These are phyloP conservation scores for Solenodon paradoxus DNA, from an alignment of 2,113 vertebrate species.

Conservation along the genomic window DNA sequence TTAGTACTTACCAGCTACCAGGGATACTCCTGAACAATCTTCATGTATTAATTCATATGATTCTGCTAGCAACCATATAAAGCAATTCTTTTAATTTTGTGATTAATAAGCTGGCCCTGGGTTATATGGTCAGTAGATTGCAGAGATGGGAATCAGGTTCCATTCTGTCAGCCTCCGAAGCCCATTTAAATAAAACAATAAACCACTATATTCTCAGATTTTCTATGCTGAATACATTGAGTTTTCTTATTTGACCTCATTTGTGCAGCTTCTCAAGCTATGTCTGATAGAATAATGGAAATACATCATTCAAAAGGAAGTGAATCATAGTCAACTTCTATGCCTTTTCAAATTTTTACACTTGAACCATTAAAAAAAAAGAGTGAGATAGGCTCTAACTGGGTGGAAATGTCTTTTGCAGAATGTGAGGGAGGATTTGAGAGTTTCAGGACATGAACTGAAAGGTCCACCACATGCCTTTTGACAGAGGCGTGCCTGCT, in stretches of 20 bases:
- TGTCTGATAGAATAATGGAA: background rate
- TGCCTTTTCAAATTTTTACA: background rate
- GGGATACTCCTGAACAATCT: background rate
- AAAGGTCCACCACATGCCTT: constrained; percentile 55
- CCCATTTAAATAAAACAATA: background rate
- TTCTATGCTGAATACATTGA: background rate
- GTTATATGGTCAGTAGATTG: background rate
- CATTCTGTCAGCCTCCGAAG: background rate
- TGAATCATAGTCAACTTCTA: background rate
- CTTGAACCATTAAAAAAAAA: background rate
- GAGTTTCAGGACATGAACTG: background rate
- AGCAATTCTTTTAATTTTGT: background rate
- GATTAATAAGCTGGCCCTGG: background rate
- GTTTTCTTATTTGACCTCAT: background rate
- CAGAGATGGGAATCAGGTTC: background rate
- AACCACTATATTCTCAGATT: background rate
- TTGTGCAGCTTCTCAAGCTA: background rate
- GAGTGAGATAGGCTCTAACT: background rate
- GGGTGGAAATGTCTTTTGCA: background rate
- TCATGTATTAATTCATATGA: background rate
- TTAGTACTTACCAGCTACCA: background rate
- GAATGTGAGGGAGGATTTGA: background rate
- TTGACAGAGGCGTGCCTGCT: constrained; percentile 44
- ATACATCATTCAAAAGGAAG: background rate
- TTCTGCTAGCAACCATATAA: background rate